Evolutionary conservation across 2,113 vertebrate genomes (phyloP).

Genomic region (Apteryx mantelli): DNA sequence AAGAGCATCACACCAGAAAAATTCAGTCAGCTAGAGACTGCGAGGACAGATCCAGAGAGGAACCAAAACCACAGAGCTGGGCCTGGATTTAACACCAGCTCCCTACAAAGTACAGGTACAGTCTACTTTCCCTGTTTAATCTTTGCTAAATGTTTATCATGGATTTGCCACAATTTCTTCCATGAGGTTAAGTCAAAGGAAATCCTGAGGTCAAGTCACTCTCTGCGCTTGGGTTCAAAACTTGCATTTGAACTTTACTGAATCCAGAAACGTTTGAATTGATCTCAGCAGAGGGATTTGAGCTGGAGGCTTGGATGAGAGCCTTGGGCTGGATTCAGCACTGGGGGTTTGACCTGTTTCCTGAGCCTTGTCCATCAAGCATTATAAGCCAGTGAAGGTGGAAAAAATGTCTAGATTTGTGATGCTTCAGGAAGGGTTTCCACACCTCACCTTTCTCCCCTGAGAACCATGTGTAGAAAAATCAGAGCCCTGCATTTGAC

Average conservation of each 20-base stretch:
- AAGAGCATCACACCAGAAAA: background rate
- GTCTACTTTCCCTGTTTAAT: background rate
- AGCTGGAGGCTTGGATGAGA: background rate
- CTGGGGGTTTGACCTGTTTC: background rate
- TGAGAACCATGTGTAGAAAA: background rate
- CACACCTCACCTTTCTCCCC: background rate
- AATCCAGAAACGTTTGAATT: background rate
- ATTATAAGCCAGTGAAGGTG: background rate
- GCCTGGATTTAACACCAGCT: background rate
- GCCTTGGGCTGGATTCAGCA: background rate
- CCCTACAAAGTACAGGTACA: accelerated
- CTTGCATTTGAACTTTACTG: background rate
- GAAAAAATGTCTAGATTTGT: background rate
- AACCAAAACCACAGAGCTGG: accelerated
- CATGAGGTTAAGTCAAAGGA: background rate
- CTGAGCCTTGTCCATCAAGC: background rate
- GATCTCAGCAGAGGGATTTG: background rate
- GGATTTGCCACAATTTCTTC: background rate
- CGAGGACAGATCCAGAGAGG: background rate
- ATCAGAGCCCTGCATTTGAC: accelerated
- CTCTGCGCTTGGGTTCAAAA: background rate
- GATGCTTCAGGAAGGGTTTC: background rate
- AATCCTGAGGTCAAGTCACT: background rate
- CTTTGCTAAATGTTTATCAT: background rate
- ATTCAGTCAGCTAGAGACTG: background rate